Evolutionary conservation across 2,888 invertebrate species (phyloP).

Genomic region (Drosophila peninsularis): DNA sequence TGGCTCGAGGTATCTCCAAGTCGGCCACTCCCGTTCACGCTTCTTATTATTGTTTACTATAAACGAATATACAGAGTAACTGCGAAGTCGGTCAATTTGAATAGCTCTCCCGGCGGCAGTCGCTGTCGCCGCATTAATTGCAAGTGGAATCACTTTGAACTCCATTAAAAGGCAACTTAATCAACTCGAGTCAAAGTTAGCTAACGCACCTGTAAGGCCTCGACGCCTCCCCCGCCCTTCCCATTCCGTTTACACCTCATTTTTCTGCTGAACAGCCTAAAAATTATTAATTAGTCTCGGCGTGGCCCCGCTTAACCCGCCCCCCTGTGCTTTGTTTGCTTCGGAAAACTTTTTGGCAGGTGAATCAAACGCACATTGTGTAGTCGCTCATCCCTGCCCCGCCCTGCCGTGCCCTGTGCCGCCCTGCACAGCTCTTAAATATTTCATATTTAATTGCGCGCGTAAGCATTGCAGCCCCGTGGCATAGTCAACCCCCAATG

Average conservation of each 20-base stretch:
- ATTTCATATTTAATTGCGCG: constrained; percentile 82
- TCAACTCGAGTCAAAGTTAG: constrained; percentile 65
- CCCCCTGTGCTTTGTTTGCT: constrained; percentile 28
- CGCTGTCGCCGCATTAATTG: constrained; percentile 55
- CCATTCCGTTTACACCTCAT: constrained; percentile 19
- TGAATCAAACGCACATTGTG: constrained; percentile 25
- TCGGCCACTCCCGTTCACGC: no score
- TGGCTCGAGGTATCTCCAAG: no score
- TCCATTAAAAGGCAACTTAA: constrained; percentile 78
- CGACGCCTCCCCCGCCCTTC: neutral
- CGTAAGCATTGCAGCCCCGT: constrained; percentile 65
- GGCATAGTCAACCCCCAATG: neutral
- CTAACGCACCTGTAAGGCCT: constrained; percentile 16
- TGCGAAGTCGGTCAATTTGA: no score
- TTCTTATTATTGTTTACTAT: no score
- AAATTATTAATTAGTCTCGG: constrained; percentile 74
- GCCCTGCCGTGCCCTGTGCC: neutral
- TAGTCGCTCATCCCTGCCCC: no score
- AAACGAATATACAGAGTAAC: no score
- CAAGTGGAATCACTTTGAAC: constrained; percentile 76
- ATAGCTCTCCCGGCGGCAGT: neutral
- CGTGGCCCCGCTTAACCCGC: constrained; percentile 7
- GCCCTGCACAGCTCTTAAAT: constrained; percentile 52
- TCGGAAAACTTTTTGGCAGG: constrained; percentile 24
- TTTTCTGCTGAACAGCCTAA: constrained; percentile 73